phyloP scores from a whole-genome alignment of 2,797 vertebrate genomes.

The Sciurus carolinensis region DNA sequence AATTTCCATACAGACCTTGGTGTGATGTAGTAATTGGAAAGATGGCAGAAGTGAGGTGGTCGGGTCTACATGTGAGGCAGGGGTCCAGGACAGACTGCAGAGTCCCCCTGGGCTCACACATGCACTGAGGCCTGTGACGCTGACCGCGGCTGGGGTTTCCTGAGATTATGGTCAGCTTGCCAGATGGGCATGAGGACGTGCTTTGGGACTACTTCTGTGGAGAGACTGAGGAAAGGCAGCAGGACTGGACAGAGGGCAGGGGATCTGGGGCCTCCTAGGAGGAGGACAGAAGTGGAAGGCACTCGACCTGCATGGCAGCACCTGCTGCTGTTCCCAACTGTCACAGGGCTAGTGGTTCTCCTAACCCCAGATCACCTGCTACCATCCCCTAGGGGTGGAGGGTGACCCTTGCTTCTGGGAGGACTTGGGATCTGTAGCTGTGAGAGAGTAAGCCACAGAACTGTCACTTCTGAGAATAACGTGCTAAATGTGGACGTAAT shows the following conservation, averaged over 20 bases:
- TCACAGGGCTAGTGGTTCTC: rapidly evolving
- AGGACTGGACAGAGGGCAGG: not conserved
- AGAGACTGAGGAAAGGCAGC: not conserved
- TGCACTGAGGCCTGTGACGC: not conserved
- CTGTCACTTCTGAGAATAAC: not conserved
- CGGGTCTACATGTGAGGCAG: not conserved
- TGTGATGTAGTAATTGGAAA: not conserved
- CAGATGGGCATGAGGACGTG: not conserved
- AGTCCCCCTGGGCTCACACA: too few relatives aligned
- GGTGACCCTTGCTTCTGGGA: not conserved
- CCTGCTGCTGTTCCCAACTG: not conserved
- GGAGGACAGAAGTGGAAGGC: not conserved
- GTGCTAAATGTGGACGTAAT: not conserved
- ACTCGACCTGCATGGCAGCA: rapidly evolving
- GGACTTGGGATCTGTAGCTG: not conserved
- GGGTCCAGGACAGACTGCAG: too few relatives aligned
- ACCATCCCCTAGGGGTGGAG: rapidly evolving
- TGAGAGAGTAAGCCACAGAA: not conserved
- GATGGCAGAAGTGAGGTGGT: not conserved
- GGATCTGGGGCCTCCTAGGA: not conserved
- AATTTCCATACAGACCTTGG: not conserved
- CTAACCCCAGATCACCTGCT: rapidly evolving
- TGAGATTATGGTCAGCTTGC: not conserved
- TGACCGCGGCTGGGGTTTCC: not conserved
- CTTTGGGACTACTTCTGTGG: not conserved